Evolutionary conservation across 2,113 vertebrate species (phyloP), one percentile per base, ranked within the genome.

Genomic region (Cacatua alba): DNA sequence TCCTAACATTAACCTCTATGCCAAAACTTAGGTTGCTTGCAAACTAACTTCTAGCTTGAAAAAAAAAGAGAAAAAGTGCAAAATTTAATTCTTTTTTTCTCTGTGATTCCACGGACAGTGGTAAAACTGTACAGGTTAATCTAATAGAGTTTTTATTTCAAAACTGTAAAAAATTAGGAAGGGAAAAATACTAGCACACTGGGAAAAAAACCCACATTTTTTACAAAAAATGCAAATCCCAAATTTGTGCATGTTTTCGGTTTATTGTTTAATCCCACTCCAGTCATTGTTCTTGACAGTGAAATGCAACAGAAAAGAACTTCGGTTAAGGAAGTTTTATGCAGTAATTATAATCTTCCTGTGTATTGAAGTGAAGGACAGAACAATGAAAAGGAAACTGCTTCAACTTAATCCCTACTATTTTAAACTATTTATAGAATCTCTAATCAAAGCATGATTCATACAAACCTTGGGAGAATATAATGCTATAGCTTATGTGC

Each of bases 381-480:
- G 25, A 81, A 82, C 24, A 82, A 60, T 44, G 13, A 82, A 72
- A 92, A 92, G 31, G 35, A 62, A 92, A 49, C 44, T n/a, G 57
- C 72, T 95, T 94, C 48, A 79, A 21, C 71, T 86, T 51, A 87
- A 48, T 85, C 25, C 18, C 26, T 94, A 44, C 57, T 87, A 52
- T 91, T 97, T 92, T 57, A 37, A 87, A n/a, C 29, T 79, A 60
- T 60, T 92, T 88, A 29, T 79, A 72, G 77, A 76, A 60, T 91
- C 48, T 25, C 23, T 94, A 75, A 87, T 92, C 20, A 92, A 94
- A 85, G 18, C 21, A 24, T 72, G 79, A 72, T 59, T 92, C 52
- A 62, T 91, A 82, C 69, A 79, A 18, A 84, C 37, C 33, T 72
- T 52, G 14, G 26, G 41, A 91, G 52, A 89, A 64, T 69, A 49